Conservation (phyloP, 2,888 invertebrate genomes). For the Ditylenchus weischeri region DNA sequence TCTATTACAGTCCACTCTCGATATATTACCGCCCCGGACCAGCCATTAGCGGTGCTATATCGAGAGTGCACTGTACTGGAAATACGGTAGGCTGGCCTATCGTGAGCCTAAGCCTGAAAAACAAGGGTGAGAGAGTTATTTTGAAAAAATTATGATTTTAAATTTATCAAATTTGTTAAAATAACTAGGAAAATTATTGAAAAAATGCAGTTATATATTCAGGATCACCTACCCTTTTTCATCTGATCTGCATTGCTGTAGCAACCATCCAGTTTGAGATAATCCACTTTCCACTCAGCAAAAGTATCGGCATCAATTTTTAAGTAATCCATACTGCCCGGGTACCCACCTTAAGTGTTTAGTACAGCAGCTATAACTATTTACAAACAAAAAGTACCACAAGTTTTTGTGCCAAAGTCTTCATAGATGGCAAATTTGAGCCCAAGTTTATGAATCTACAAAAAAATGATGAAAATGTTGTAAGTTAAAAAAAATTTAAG, state of each 20-base stretch:
- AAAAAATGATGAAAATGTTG: conserved; percentile 27
- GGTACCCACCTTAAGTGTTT: conserved; percentile 71
- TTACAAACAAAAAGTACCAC: conserved; percentile 63
- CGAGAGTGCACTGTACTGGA: too few relatives aligned
- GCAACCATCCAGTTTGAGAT: conserved; percentile 94
- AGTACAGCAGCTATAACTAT: too few relatives aligned
- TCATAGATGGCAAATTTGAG: conserved; percentile 95
- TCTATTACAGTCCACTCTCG: too few relatives aligned
- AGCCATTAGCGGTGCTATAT: too few relatives aligned
- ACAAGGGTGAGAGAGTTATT: too few relatives aligned
- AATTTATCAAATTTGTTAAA: background rate
- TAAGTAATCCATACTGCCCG: conserved; percentile 82
- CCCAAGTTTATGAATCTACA: conserved; percentile 83
- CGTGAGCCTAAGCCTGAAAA: too few relatives aligned
- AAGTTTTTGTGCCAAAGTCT: conserved; percentile 93
- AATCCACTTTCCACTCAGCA: conserved; percentile 89
- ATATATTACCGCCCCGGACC: too few relatives aligned
- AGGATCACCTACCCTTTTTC: conserved; percentile 54
- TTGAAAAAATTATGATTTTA: too few relatives aligned
- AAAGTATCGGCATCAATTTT: conserved; percentile 84
- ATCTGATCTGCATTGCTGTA: conserved; percentile 74
- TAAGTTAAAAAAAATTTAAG: too few relatives aligned
- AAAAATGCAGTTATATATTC: background rate
- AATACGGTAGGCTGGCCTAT: background rate
- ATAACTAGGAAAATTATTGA: background rate